These are phyloP conservation scores for Macroramphosus scolopax DNA, from an alignment of 2,797 vertebrate species.

Conservation along the genomic window DNA sequence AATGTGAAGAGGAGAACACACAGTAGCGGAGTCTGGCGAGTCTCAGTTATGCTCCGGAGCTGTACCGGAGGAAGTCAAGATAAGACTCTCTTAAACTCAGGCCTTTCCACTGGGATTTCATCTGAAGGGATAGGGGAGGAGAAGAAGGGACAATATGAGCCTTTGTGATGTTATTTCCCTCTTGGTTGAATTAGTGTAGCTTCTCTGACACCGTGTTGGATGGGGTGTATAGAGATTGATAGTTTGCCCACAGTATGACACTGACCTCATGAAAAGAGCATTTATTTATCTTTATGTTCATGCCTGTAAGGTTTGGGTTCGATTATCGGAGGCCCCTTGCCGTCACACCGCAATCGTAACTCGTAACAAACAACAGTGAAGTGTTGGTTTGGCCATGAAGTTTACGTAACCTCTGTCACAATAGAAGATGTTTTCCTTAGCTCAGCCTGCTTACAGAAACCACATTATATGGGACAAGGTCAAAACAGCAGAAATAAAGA, in stretches of 20 bases:
- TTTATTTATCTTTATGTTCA: slow-evolving; percentile 75
- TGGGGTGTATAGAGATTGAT: slow-evolving; percentile 64
- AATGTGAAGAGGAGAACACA: slow-evolving; percentile 70
- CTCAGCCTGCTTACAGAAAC: slow-evolving; percentile 37
- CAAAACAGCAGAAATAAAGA: slow-evolving; percentile 38
- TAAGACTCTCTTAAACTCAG: slow-evolving; percentile 87
- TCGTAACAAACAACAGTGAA: slow-evolving; percentile 76
- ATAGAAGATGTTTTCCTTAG: slow-evolving; percentile 75
- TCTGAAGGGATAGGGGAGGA: slow-evolving; percentile 76
- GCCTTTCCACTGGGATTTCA: slow-evolving; percentile 92
- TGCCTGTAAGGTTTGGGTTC: slow-evolving; percentile 65
- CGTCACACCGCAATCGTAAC: slow-evolving; percentile 76
- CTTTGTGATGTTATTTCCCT: slow-evolving; percentile 70
- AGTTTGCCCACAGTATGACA: slow-evolving; percentile 71
- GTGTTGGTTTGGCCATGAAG: slow-evolving; percentile 81
- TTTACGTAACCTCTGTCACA: slow-evolving; percentile 77
- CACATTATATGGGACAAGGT: slow-evolving; percentile 39
- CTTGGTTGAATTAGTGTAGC: slow-evolving; percentile 72
- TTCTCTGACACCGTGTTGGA: slow-evolving; percentile 65
- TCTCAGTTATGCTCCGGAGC: slow-evolving; percentile 74
- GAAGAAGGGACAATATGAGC: slow-evolving; percentile 56
- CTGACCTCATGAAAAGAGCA: slow-evolving; percentile 75
- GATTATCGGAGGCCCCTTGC: slow-evolving; percentile 54
- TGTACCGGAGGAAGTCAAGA: slow-evolving; percentile 73
- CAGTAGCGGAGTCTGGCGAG: slow-evolving; percentile 61